Evolutionary conservation across 2,113 vertebrate species (phyloP).

Genomic region (Phalacrocorax brasilianus): DNA sequence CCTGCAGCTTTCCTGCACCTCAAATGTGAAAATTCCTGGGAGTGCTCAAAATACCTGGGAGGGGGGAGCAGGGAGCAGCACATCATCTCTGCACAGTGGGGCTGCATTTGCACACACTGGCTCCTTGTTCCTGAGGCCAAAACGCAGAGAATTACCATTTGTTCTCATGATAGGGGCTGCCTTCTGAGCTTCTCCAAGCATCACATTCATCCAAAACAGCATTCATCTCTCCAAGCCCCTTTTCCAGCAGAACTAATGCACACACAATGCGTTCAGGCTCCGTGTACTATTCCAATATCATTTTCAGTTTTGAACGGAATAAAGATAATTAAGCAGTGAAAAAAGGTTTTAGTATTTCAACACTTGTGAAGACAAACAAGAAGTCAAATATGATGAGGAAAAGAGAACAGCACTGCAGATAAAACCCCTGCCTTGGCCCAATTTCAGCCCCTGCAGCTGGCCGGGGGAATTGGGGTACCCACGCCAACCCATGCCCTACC

Average conservation of each 20-base stretch:
- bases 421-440: neutral
- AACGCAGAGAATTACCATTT: neutral
- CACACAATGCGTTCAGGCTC: neutral
- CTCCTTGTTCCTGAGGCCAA: neutral
- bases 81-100: neutral
- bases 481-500: neutral
- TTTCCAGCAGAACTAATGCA: neutral
- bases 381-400: neutral
- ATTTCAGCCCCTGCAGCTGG: neutral
- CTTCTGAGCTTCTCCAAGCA: neutral
- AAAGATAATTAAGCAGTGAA: neutral
- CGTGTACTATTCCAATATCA: accelerated
- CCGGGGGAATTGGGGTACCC: accelerated
- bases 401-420: neutral
- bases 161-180: neutral
- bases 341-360: neutral
- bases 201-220: neutral
- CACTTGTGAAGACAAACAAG: neutral
- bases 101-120: neutral
- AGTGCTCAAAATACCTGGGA: neutral
- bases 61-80: neutral
- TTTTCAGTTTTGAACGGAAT: neutral
- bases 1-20: neutral
- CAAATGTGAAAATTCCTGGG: neutral
- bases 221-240: neutral